Percentiles rank a stretch among this genome's conserved stretches.
phyloP scores from a whole-genome alignment of 2,888 invertebrate genomes.

The Amphipoea lucens region DNA sequence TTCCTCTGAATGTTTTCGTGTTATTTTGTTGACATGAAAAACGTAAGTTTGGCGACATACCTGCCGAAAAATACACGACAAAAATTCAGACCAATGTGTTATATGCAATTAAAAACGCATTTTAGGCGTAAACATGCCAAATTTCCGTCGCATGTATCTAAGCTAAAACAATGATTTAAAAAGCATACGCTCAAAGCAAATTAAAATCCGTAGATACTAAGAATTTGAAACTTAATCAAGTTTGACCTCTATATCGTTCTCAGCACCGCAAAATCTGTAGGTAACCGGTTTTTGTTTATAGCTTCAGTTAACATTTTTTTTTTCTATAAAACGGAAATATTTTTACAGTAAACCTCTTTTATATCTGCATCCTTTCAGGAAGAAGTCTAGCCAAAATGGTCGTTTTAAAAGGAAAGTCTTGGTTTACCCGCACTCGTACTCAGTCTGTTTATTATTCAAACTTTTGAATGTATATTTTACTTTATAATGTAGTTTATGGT shows the following conservation, averaged over 20 bases:
- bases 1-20: background rate
- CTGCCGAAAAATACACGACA: background rate
- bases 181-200: background rate
- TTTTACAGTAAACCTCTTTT: slow-evolving; percentile 43
- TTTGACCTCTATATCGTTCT: background rate
- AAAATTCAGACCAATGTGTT: too few species aligned
- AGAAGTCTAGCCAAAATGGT: slow-evolving; percentile 34
- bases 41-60: background rate
- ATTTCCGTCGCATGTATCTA: background rate
- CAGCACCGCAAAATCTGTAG: background rate
- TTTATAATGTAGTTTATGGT: slow-evolving; percentile 55
- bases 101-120: background rate
- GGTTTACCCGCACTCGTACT: slow-evolving; percentile 55
- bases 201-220: background rate
- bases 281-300: background rate
- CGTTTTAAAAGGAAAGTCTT: slow-evolving; percentile 44
- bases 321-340: slow-evolving; percentile 11
- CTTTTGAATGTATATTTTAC: slow-evolving; percentile 62
- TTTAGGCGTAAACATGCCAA: background rate
- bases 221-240: background rate
- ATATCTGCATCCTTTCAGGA: slow-evolving; percentile 52
- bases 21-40: background rate
- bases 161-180: background rate
- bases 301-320: slow-evolving; percentile 1
- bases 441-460: slow-evolving; percentile 60